Evolutionary conservation across 2,113 vertebrate species (phyloP).

Genomic region (Neotragus moschatus): DNA sequence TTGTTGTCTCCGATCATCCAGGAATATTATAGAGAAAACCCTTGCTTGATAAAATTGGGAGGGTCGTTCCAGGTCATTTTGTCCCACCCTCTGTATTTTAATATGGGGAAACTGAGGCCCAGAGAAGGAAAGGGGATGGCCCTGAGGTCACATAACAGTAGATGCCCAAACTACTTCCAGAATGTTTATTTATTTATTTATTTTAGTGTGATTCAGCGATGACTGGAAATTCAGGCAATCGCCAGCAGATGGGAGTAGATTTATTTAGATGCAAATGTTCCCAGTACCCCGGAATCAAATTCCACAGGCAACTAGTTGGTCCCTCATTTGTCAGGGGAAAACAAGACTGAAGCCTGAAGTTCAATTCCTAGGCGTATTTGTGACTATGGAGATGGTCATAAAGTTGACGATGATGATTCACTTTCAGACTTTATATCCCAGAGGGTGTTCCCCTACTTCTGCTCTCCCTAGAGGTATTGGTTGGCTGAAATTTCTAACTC

Average conservation of each 20-base stretch:
- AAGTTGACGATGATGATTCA: not conserved
- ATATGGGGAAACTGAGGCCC: not conserved
- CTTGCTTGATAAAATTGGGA: not conserved
- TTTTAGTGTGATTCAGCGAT: not conserved
- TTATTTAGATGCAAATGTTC: conserved; percentile 20
- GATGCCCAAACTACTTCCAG: not conserved
- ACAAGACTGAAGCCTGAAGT: not conserved
- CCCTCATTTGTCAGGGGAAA: not conserved
- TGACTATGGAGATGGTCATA: not conserved
- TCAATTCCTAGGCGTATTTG: not conserved
- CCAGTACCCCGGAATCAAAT: not conserved
- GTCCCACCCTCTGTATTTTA: not conserved
- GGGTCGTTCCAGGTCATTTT: not conserved
- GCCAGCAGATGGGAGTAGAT: conserved; percentile 68
- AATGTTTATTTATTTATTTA: not conserved
- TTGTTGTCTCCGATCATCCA: not conserved
- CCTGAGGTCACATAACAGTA: not conserved
- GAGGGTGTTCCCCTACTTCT: not conserved
- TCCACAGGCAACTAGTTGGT: not conserved
- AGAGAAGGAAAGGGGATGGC: not conserved
- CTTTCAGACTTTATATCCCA: not conserved
- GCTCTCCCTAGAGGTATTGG: not conserved
- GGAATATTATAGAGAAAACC: not conserved
- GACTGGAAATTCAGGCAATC: conserved; percentile 30
- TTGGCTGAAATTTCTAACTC: conserved; percentile 23